Conservation (phyloP, 2,113 vertebrate genomes). For the Rhinolophus ferrumequinum region DNA sequence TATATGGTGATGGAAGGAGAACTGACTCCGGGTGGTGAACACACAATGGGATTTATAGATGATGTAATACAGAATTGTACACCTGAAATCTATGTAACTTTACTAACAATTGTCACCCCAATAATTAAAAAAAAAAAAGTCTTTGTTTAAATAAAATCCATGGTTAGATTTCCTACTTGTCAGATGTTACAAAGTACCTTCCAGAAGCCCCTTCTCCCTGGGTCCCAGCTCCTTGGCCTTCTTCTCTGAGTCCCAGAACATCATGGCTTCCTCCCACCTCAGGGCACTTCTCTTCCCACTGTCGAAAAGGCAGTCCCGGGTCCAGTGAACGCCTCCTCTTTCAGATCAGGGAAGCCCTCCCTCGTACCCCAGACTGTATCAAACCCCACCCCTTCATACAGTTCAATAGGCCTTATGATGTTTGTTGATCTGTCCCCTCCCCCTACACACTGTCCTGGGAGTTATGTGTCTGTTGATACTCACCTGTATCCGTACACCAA, state of each 20-base stretch:
- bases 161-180: not conserved
- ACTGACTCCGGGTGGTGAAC: no score
- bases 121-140: not conserved
- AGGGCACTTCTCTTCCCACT: not conserved
- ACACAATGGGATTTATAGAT: no score
- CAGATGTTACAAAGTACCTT: not conserved
- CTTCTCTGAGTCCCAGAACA: not conserved
- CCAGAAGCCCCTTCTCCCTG: not conserved
- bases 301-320: not conserved
- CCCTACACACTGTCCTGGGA: not conserved
- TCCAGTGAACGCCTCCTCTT: not conserved
- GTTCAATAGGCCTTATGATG: not conserved
- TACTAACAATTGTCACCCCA: no score
- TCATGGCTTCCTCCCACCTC: not conserved
- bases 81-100: no score
- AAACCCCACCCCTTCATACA: not conserved
- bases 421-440: not conserved
- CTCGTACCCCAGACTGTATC: not conserved
- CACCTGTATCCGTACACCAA: not conserved
- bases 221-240: not conserved
- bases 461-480: not conserved
- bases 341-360: not conserved
- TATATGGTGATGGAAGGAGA: no score
- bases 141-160: slow-evolving; percentile 29
- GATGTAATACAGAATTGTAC: no score